Evolutionary conservation across 2,797 vertebrate species (phyloP).

Genomic region (Eulemur mongoz): DNA sequence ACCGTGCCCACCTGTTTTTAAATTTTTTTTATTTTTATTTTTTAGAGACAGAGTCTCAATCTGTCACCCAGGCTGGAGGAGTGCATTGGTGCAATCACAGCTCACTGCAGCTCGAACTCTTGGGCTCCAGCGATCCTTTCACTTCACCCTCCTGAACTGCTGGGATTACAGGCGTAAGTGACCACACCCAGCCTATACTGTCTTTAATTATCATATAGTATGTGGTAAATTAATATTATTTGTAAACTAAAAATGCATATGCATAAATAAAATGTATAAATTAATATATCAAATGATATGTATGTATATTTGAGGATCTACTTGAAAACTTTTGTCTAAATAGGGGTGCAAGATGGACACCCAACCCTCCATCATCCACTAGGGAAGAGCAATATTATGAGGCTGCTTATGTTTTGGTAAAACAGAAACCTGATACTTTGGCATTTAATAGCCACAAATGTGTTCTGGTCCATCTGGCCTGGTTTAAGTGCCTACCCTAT

Average conservation of each 20-base stretch:
- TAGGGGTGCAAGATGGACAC: not conserved
- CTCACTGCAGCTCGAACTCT: not conserved
- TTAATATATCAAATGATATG: not conserved
- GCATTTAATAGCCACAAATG: not conserved
- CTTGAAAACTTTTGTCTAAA: conserved; percentile 17
- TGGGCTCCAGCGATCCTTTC: not conserved
- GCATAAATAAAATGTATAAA: conserved; percentile 1
- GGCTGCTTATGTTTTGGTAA: not conserved
- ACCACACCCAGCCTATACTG: not conserved
- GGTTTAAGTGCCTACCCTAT: not conserved
- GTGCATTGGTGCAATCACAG: not conserved
- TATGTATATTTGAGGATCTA: not conserved
- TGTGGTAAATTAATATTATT: not conserved
- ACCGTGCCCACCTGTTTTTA: not conserved
- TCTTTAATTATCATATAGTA: not conserved
- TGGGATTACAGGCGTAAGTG: not conserved
- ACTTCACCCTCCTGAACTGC: not conserved
- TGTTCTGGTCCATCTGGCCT: not conserved
- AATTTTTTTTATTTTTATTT: not conserved
- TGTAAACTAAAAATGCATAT: not conserved
- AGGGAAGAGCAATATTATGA: not conserved
- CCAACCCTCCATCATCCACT: not conserved
- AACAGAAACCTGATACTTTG: conserved; percentile 1
- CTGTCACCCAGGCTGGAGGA: not conserved
- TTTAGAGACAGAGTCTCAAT: not conserved